These are phyloP conservation scores for Dipodomys stephensi DNA, from an alignment of 2,113 vertebrate species.

Conservation along the genomic window DNA sequence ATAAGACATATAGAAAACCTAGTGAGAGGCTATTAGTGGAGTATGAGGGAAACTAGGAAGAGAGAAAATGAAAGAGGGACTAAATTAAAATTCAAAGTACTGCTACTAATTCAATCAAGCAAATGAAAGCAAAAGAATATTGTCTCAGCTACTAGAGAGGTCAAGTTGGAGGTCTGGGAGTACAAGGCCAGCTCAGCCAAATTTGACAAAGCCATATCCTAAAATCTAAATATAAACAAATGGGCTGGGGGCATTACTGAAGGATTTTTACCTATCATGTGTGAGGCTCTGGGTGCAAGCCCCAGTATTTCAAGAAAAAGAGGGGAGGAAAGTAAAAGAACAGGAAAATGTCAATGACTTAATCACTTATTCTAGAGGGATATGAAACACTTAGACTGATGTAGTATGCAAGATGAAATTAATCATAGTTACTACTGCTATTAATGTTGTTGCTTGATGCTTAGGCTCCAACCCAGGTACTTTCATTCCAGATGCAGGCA, in stretches of 20 bases:
- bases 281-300: too few relatives aligned
- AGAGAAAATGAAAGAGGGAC: neutral
- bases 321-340: neutral
- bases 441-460: neutral
- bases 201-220: too few relatives aligned
- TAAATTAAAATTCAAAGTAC: neutral
- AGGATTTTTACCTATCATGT: too few relatives aligned
- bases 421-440: neutral
- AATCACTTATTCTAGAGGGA: neutral
- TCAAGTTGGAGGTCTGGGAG: too few relatives aligned
- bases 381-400: neutral
- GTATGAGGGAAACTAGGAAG: neutral
- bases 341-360: neutral
- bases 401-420: fast-evolving
- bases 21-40: fast-evolving
- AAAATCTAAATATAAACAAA: too few relatives aligned
- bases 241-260: too few relatives aligned
- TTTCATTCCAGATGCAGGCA: neutral
- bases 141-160: too few relatives aligned
- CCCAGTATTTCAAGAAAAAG: too few relatives aligned
- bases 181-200: too few relatives aligned
- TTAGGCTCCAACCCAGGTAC: neutral
- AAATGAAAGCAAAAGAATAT: neutral
- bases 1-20: neutral
- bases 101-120: neutral